Base-by-base conservation (phyloP, 2,888 invertebrate genomes). In the Marasmarcha lunaedactyla region DNA sequence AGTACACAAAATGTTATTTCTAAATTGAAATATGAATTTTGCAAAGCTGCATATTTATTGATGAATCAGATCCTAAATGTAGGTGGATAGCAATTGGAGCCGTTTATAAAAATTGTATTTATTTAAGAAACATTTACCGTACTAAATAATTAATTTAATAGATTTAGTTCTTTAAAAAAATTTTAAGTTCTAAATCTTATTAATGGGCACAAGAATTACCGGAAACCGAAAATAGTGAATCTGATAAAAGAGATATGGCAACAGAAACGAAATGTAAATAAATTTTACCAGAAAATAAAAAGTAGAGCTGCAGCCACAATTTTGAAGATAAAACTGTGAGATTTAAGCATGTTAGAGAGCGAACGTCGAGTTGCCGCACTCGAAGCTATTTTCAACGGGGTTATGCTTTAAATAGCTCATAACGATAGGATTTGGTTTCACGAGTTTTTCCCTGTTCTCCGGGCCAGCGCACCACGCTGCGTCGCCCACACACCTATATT, bases 361-460 rank as follows among this genome's bases (percentile, higher is more conserved):
- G 72, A 77, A 64, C 74, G 78, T 60, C 71, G 70, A 71, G 78
- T 72, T 77, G 72, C 76, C 78, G 74, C 79, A 73, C 72, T 67
- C 59, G 4, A 66, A 58, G 74, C 67, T 83, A 83, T 83, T 83
- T 83, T 71, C 73, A 72, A 71, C 77, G 70, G 70, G 72, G 81
- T 77, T 81, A 78, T 74, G 78, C 79, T 83, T 77, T 73, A 83
- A 83, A 83, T 83, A 83, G 81, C 74, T 61, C 69, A 79, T 81
- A 76, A 78, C 83, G 81, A 78, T 83, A 79, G 83, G 71, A 83
- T 83, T 81, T 78, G 71, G 79, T 83, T 83, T 81, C 83, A 81
- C 72, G 60, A 74, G 72, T 73, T 83, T 81, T 81, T 77, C 77
- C 74, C 77, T 70, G 70, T 72, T 74, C 63, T 30, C 34, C 55